Evolutionary conservation across 2,113 vertebrate genomes (phyloP), one percentile per base, ranked within the genome.

Genomic region (Chelonoidis abingdonii): DNA sequence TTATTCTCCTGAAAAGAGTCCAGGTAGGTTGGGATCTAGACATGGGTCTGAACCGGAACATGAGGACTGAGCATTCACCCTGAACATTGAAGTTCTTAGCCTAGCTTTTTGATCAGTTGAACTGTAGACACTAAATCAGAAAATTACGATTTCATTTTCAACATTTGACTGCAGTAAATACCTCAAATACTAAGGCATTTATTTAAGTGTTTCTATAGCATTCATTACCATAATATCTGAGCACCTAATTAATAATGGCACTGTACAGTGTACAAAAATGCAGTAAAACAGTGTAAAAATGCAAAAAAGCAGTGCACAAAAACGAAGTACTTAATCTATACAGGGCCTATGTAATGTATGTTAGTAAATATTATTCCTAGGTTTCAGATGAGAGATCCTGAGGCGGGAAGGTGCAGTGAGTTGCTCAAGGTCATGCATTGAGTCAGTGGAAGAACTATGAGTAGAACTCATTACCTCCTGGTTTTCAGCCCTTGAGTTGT

Each of bases 401-500:
- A 88, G 56, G 27, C 3, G 79, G 78, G 65, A 38, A 16, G 75
- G 44, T 0, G 0, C 14, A 11, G 50, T 14, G 92, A 80, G n/a
- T 89, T 50, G 31, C 50, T 82, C 50, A 1, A 0, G 1, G 53
- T 54, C 0, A 0, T 2, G 2, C 52, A 31, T 6, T 1, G 4
- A 1, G 3, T 31, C 12, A 2, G 1, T 82, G 44, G 76, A 10
- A 49, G 52, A 88, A 14, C 0, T 1, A 5, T 7, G 59, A 6
- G 54, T 72, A 78, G 62, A 91, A 83, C 49, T 47, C 14, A 0
- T 11, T 5, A 4, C 25, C 14, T 83, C 57, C 53, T 83, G 31
- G 31, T 89, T 52, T 10, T 29, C 27, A 29, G 25, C 22, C 41
- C 38, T n/a, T 10, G 17, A 78, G 22, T 47, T 25, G 41, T 78